Percentiles rank a stretch among this genome's conserved stretches.
phyloP scores from a whole-genome alignment of 1,140 invertebrate genomes.

The Trachymyrmex septentrionalis region DNA sequence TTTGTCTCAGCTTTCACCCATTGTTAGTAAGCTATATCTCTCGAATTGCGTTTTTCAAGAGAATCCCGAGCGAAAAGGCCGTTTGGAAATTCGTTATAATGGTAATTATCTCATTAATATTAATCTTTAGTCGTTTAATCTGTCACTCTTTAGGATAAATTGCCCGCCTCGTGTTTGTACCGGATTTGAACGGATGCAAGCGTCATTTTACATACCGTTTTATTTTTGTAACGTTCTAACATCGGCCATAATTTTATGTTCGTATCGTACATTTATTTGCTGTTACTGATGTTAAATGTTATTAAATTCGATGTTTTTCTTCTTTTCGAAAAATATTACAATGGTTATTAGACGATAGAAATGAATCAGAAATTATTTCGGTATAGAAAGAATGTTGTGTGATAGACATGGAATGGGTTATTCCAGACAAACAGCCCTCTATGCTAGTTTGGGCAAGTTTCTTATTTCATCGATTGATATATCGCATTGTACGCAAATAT shows the following conservation, averaged over 20 bases:
- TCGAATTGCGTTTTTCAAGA: neutral
- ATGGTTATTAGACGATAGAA: neutral
- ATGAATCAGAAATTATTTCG: neutral
- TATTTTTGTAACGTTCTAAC: neutral
- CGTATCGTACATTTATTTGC: neutral
- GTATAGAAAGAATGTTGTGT: neutral
- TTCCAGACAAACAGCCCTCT: neutral
- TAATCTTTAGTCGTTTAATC: neutral
- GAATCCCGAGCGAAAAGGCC: neutral
- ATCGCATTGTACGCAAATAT: no score
- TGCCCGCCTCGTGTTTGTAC: neutral
- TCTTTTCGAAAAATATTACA: neutral
- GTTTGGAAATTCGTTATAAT: neutral
- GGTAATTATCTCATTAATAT: slow-evolving; percentile 35
- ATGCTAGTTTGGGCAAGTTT: neutral
- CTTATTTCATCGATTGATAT: no score
- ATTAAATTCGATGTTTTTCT: neutral
- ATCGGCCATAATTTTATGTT: neutral
- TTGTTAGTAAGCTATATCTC: neutral
- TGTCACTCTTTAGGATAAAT: neutral
- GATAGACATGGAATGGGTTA: neutral
- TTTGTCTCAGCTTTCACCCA: neutral
- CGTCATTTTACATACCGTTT: neutral
- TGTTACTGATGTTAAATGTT: neutral
- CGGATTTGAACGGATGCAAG: no score